Evolutionary conservation across 1,140 invertebrate genomes (phyloP), one percentile per base, ranked within the genome.

Genomic region (Palaemon carinicauda): DNA sequence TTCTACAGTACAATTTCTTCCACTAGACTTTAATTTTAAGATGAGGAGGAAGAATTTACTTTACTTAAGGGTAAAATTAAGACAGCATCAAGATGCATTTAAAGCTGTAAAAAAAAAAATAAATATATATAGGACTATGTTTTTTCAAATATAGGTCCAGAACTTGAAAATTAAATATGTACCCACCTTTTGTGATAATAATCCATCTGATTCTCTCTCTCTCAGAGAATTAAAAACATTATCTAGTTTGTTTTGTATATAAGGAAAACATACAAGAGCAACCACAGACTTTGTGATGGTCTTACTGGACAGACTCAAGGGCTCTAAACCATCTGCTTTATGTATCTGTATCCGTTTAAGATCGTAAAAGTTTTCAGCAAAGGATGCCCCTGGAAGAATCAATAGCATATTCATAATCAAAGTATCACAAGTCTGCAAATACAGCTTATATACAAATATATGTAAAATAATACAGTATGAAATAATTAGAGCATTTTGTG

Each of bases 301-400:
- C 41, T 56, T 21, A 24, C 78, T n/a, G 15, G 77, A 80, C 19
- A 86, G n/a, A 41, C 60, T 71, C 3, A 86, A 78, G 31, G 77
- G 77, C 19, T 86, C 69, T 15, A 41, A 12, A 14, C 54, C 24
- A 15, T 69, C 41, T 12, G 53, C 5, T 73, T 17, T 14, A 3
- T 73, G 41, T 60, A 86, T 7, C 24, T 73, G 56, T 12, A 86
- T 52, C 41, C 84, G 78, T 69, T 86, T 86, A 9, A 86, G 84
- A 41, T 86, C 84, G 50, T 86, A 86, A 31, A 86, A 86, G 73
- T 86, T 86, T 73, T 86, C 84, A 17, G 84, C 84, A 60, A 86
- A 86, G 10, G 84, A 86, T 50, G 77, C 77, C 54, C 84, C 84
- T 86, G 84, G 0, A 86, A 24, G 7, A 75, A 1, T 29, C 10